Evolutionary conservation across 2,888 invertebrate genomes (phyloP), one percentile per base, ranked within the genome.

Genomic region (Thymelicus lineola): DNA sequence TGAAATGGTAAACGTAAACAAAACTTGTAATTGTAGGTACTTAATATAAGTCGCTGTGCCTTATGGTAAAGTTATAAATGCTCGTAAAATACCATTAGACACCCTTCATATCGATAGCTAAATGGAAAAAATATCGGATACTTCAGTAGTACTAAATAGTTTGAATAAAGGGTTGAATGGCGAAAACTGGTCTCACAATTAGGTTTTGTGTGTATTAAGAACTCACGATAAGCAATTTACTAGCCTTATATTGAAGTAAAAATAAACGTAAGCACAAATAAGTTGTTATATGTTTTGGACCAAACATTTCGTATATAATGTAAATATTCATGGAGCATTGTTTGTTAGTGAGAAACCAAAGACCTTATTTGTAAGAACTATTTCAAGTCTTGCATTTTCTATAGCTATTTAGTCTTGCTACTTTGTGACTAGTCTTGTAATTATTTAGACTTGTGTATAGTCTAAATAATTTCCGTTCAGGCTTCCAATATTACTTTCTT

Each of bases 311-410:
- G 42, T 9, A 55, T 66, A 48, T 58, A 59, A 15, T 12, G 48
- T 66, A 59, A 20, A 50, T 17, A 42, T 64, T 64, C 14, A 57
- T 7, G 53, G 20, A 28, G 10, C 63, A 5, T 9, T 36, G 17
- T 53, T 38, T 53, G 10, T 58, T 57, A 57, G 35, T 66, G 28
- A 48, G 9, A 66, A 58, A 66, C 66, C 66, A 66, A 66, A 66
- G 58, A 66, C 12, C 46, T 66, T 59, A 59, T 35, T 35, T 17
- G 20, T 66, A 66, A 35, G 58, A 17, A 61, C 53, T 38, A 50
- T 36, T 53, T 36, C 15, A n/a, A 17, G 42, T 12, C 10, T 36
- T 50, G 50, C 62, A 50, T 62, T 62, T 62, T 50, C 9, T 53
- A 20, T 53, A 20, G 53, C 17, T 20, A 12, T 20, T 6, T n/a